Evolutionary conservation across 2,888 invertebrate species (phyloP).

Genomic region (Aquatica leii): DNA sequence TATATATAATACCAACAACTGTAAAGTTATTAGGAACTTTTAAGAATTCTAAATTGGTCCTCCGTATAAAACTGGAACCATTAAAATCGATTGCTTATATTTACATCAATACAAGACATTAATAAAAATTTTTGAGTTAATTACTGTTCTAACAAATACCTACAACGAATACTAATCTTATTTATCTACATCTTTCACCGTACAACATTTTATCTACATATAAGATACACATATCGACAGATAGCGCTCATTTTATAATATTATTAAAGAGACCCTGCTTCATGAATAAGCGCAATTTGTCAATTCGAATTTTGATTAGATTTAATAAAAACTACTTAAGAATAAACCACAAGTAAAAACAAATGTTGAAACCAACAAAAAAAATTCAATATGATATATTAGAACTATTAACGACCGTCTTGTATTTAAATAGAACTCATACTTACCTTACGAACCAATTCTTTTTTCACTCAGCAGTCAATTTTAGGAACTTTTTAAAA

Average conservation of each 20-base stretch:
- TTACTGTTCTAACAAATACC: conserved; percentile 52
- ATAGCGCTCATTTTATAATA: conserved; percentile 57
- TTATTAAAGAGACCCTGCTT: conserved; percentile 62
- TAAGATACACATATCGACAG: conserved; percentile 52
- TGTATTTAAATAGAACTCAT: no score
- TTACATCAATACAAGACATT: conserved; percentile 54
- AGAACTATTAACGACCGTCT: no score
- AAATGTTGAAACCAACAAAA: no score
- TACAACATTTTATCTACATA: conserved; percentile 53
- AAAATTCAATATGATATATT: no score
- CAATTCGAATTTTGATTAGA: conserved; percentile 40
- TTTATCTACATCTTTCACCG: conserved; percentile 45
- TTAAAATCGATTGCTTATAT: conserved; percentile 49
- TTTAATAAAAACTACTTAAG: conserved; percentile 9
- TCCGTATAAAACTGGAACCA: conserved; percentile 53
- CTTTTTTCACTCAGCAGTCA: conserved; percentile 22
- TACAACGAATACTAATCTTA: conserved; percentile 44
- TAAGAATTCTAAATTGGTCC: conserved; percentile 59
- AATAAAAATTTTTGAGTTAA: conserved; percentile 48
- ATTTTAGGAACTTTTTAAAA: conserved; percentile 53
- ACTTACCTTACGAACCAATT: conserved; percentile 14
- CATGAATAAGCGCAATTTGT: conserved; percentile 58
- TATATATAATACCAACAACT: conserved; percentile 43
- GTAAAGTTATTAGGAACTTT: conserved; percentile 56
- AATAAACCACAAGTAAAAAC: conserved; percentile 15